phyloP scores from a whole-genome alignment of 2,888 invertebrate genomes.

The Sabellastarte sp. region DNA sequence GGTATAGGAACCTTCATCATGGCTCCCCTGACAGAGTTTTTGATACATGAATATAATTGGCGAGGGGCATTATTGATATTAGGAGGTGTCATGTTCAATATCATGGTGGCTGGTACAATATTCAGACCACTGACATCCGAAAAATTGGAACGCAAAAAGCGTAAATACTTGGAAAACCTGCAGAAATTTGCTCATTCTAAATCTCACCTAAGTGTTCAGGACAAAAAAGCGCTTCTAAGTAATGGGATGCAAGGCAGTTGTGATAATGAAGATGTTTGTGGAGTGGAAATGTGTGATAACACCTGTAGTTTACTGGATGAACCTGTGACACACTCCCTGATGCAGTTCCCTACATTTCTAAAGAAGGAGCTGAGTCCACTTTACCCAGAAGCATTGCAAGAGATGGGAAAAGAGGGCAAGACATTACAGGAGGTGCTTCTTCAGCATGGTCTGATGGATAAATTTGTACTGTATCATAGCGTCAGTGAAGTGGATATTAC shows the following conservation, averaged over 20 bases:
- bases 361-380: slow-evolving; percentile 11
- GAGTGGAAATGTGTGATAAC: too few relatives aligned
- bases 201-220: neutral
- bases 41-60: slow-evolving; percentile 54
- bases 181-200: neutral
- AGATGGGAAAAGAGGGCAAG: neutral
- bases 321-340: slow-evolving; percentile 66
- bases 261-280: too few relatives aligned
- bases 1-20: slow-evolving; percentile 57
- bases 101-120: slow-evolving; percentile 51
- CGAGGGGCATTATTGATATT: slow-evolving; percentile 53
- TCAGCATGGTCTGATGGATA: slow-evolving; percentile 6
- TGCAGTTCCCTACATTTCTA: slow-evolving; percentile 81
- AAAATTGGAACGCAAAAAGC: slow-evolving; percentile 37
- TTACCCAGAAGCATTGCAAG: neutral
- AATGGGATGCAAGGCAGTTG: neutral
- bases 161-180: slow-evolving; percentile 16
- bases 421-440: slow-evolving; percentile 9
- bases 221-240: neutral
- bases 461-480: neutral
- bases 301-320: slow-evolving; percentile 2
- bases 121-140: slow-evolving; percentile 47
- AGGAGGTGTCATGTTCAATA: slow-evolving; percentile 47
- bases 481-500: too few relatives aligned
- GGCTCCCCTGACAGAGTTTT: slow-evolving; percentile 50